Evolutionary conservation across 37 sponge, comb jelly and placozoan genomes (phyloP), one percentile per base, ranked within the genome.

Genomic region (Trichoplax adhaerens): DNA sequence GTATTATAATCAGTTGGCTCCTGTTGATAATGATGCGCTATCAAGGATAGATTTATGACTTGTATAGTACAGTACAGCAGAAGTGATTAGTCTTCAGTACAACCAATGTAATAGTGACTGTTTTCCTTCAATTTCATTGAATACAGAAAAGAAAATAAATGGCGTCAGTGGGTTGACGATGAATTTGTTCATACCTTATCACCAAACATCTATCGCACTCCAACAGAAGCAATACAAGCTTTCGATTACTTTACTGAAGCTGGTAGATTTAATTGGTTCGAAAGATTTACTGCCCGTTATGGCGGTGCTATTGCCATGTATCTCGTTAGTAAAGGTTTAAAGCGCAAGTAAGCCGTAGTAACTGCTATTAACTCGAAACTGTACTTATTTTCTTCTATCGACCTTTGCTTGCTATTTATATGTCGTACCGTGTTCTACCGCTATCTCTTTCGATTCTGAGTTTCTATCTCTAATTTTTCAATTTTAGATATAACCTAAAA

Each of bases 161-260:
- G 92, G 92, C 81, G 98, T 8, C 72, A 86, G 70, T 95, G 98
- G 98, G 93, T 90, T 52, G 98, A 95, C 60, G 73, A 81, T 71
- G 73, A 79, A 29, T 75, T 91, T 68, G 83, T 95, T 5, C 89
- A 85, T 71, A 71, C 58, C 7, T 70, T 95, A 4, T 72, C 89
- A 0, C 89, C 92, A 0, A 95, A 90, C 68, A 87, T 95, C 74
- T 95, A 91, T 77, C 75, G 98, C 0, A 87, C 87, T 1, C 80
- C 72, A 6, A 1, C 63, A 2, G 89, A 95, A 68, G 59, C 98
- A 7, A 56, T 83, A 56, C 56, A 12, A n/a, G 74, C 91, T 2
- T 84, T 91, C 57, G 74, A 85, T 48, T 85, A 83, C 77, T 74
- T 88, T 56, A 69, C 87, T 4, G 47, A 58, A 8, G 82, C 77